Evolutionary conservation across 2,888 invertebrate species (phyloP).

Genomic region (Amphimallon solstitiale): DNA sequence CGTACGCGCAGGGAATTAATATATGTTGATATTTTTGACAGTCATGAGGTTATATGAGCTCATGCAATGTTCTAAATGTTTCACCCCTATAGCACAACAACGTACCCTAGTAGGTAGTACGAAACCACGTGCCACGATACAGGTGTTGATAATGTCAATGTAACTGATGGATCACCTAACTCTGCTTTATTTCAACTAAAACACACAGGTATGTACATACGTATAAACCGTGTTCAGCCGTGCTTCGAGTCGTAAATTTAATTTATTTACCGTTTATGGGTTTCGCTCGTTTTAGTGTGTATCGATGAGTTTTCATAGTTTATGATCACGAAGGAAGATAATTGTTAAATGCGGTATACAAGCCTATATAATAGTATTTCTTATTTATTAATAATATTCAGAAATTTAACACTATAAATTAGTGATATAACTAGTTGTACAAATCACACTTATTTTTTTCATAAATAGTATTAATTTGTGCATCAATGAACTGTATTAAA

Average conservation of each 20-base stretch:
- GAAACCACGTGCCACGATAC: constrained; percentile 51
- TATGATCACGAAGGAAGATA: no score
- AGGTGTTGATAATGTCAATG: constrained; percentile 56
- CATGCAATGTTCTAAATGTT: constrained; percentile 38
- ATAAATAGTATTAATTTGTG: no score
- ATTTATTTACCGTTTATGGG: no score
- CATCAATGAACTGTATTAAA: no score
- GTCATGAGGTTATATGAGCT: constrained; percentile 37
- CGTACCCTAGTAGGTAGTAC: constrained; percentile 10
- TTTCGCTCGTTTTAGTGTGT: no score
- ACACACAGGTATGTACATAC: background rate
- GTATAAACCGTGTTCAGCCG: background rate
- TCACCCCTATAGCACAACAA: constrained; percentile 26
- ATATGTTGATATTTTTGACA: constrained; percentile 40
- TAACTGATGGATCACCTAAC: constrained; percentile 51
- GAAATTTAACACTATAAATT: no score
- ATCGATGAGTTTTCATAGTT: no score
- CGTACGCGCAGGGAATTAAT: constrained; percentile 36
- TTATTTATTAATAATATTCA: no score
- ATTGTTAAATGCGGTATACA: no score
- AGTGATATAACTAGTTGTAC: no score
- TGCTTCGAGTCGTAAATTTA: background rate
- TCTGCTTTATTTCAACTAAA: constrained; percentile 34
- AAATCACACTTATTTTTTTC: no score
- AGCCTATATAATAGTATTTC: no score